These are phyloP conservation scores for Anguilla pacifica DNA, from an alignment of 2,797 vertebrate species.

Conservation along the genomic window DNA sequence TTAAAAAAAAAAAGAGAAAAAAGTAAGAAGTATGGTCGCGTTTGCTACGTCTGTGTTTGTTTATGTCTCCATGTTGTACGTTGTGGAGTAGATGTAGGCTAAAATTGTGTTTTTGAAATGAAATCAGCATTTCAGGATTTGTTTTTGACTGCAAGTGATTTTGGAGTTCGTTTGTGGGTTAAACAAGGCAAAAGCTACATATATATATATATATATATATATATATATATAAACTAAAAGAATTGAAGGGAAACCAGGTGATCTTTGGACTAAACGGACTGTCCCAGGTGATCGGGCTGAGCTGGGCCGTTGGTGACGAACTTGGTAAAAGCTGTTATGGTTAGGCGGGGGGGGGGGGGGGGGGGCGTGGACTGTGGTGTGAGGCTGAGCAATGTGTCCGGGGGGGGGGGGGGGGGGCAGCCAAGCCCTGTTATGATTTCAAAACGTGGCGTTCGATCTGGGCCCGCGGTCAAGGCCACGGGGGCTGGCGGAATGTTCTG, in stretches of 20 bases:
- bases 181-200: too few relatives aligned
- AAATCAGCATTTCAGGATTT: neutral
- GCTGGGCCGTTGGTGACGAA: slow-evolving; percentile 8
- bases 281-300: neutral
- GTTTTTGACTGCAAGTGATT: neutral
- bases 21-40: neutral
- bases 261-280: neutral
- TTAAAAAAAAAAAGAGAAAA: neutral
- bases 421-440: slow-evolving; percentile 21
- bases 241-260: neutral
- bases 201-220: too few relatives aligned
- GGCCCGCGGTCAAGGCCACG: neutral
- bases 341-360: neutral
- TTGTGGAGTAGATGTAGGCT: neutral
- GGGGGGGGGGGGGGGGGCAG: neutral
- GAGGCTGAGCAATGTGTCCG: neutral
- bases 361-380: neutral
- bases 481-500: neutral
- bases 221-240: neutral
- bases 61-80: too few relatives aligned
- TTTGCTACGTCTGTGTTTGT: neutral
- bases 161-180: too few relatives aligned
- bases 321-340: neutral
- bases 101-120: neutral
- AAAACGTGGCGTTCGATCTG: neutral